A percentile compares a stretch with the other conserved stretches of the same genome.
Conservation (phyloP, 2,888 invertebrate genomes). For the Lochmaea crataegi region DNA sequence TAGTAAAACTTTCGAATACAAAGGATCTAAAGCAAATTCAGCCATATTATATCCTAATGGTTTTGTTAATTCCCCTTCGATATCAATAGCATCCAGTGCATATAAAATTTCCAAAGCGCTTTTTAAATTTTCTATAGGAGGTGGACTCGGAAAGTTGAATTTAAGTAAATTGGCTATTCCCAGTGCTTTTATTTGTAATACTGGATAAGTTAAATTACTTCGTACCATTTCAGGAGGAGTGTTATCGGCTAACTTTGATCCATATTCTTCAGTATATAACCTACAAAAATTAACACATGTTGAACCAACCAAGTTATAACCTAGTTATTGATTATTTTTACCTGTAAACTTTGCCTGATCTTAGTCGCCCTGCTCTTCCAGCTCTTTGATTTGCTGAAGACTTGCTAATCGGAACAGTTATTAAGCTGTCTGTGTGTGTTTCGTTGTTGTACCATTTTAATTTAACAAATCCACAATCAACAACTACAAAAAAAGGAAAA, state of each 20-base stretch:
- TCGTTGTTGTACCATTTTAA: constrained; percentile 88
- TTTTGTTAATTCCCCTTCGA: constrained; percentile 79
- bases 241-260: constrained; percentile 73
- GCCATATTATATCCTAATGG: constrained; percentile 87
- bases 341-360: constrained; percentile 87
- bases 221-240: constrained; percentile 95
- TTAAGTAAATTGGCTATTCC: constrained; percentile 92
- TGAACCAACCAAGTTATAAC: neutral
- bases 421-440: constrained; percentile 85
- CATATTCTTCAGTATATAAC: constrained; percentile 83
- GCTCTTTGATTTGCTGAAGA: constrained; percentile 93
- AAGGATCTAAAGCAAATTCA: constrained; percentile 90
- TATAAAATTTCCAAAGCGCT: constrained; percentile 88
- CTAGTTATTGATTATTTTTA: constrained; percentile 53
- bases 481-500: constrained; percentile 70
- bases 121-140: constrained; percentile 88
- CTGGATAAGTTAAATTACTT: constrained; percentile 84
- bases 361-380: constrained; percentile 89
- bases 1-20: constrained; percentile 87
- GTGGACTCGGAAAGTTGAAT: constrained; percentile 93
- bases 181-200: constrained; percentile 92
- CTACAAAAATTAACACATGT: constrained; percentile 62
- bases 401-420: constrained; percentile 84
- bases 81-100: constrained; percentile 85
- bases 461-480: constrained; percentile 97